Evolutionary conservation across 2,888 invertebrate species (phyloP), one percentile per base, ranked within the genome.

Genomic region (Cryptocheilus praepositus): DNA sequence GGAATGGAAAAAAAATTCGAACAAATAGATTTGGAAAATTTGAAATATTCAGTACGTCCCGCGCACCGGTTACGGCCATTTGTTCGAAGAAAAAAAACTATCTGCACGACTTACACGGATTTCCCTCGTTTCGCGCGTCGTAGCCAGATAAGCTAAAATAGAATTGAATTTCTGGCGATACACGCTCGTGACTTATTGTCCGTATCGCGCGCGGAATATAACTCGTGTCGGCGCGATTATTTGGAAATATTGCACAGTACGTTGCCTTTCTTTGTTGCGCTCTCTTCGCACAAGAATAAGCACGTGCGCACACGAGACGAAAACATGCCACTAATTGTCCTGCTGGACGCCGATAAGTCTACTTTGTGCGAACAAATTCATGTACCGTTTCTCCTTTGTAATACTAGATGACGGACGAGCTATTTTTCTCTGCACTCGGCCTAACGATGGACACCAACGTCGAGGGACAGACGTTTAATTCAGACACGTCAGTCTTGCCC

Each of bases 391-490:
- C 36, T 36, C 36, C 7, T 13, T 43, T 46, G 11, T 15, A 43
- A 4, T 43, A n/a, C 13, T 19, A 88, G 83, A 88, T 88, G 87
- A 85, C 87, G 64, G 88, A 88, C 70, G 88, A 88, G 67, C 71
- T 88, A 59, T 73, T 88, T 54, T 86, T 88, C 72, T 88, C 88
- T 63, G 86, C 86, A 1, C 73, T 88, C 60, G 87, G 88, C 11
- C 65, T 88, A 43, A 82, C 82, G 15, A 80, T 76, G 74, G 85
- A 79, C 64, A 61, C 71, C 44, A 58, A 64, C 62, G n/a, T 79
- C 67, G 83, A 79, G 16, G 79, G 72, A 36, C 79, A 79, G 36
- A 73, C 81, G 63, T 77, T 83, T 54, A 74, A 84, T 16, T 64
- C 81, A 0, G 72, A 61, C 45, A 19, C 73, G 7, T 59, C 77